Evolutionary conservation across 2,797 vertebrate species (phyloP), one percentile per base, ranked within the genome.

Genomic region (Melanotaenia trifasciata): DNA sequence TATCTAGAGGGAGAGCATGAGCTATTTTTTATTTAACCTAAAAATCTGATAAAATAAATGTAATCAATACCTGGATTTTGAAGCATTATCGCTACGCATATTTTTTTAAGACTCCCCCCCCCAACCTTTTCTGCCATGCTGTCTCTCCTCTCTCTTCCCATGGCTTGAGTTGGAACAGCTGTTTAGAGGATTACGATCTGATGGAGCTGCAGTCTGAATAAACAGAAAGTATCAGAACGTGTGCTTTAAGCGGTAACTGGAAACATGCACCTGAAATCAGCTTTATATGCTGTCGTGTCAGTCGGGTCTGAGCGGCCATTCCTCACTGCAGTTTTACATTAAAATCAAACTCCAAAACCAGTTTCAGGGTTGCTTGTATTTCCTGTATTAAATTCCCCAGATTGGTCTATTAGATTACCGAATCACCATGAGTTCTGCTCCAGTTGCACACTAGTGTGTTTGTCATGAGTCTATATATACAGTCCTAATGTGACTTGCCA

Each of bases 121-220:
- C 22, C 26, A 3, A 56, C 12, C 47, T n/a, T 69, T 28, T 33
- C 30, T 36, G 22, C 26, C 45, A 50, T n/a, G 22, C 53, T 67
- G 57, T 60, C 45, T 56, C 20, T 33, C 47, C 57, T 14, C 16
- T 67, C 58, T 86, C 79, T 87, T 88, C 87, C 74, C 89, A 78
- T 78, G 88, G 87, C 86, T 92, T 92, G 89, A 93, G 85, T 92
- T 91, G 79, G 87, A 94, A 85, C 93, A 94, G 92, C 93, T 94
- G 93, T 88, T 93, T 63, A 40, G 81, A 64, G 88, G 93, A 93
- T 94, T 93, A 89, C 89, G 92, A 93, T 90, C 82, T 79, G 85
- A 90, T 89, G 87, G 90, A 92, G 81, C 72, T 68, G 1, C 74
- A 86, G 84, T 91, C 86, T 92, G 89, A 90, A 89, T 84, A 89